Conservation (phyloP, 2,113 vertebrate genomes). For the Panthera tigris region DNA sequence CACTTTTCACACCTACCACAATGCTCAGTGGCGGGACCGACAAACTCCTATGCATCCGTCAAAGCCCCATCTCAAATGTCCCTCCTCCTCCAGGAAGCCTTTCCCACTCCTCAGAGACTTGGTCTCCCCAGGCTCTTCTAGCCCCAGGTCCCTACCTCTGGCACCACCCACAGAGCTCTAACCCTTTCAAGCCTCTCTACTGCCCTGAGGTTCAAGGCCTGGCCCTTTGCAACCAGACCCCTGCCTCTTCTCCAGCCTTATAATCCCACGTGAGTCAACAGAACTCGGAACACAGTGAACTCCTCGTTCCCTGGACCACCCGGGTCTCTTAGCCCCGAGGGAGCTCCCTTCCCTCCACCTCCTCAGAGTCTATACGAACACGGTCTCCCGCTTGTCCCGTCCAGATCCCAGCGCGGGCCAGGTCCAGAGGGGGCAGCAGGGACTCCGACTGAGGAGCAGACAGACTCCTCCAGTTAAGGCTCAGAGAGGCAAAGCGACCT, state of each 20-base stretch:
- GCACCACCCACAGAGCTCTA: background rate
- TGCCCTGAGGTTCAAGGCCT: background rate
- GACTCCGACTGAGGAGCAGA: background rate
- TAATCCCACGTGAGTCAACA: background rate
- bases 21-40: background rate
- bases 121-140: background rate
- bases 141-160: background rate
- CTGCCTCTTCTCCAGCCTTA: no score
- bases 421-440: background rate
- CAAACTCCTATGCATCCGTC: background rate
- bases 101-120: background rate
- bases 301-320: background rate
- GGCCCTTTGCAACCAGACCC: background rate
- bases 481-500: constrained; percentile 28
- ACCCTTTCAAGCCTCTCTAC: background rate
- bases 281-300: background rate
- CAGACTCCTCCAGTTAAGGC: background rate
- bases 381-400: no score
- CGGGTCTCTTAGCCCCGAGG: background rate
- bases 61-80: background rate
- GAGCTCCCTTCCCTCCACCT: fast-evolving
- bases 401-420: background rate
- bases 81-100: background rate
- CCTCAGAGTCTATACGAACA: fast-evolving
- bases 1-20: background rate